Percentiles rank a stretch among this genome's conserved stretches.
Evolutionary conservation across 2,888 invertebrate species (phyloP).

Genomic region (Eristalis arbustorum): DNA sequence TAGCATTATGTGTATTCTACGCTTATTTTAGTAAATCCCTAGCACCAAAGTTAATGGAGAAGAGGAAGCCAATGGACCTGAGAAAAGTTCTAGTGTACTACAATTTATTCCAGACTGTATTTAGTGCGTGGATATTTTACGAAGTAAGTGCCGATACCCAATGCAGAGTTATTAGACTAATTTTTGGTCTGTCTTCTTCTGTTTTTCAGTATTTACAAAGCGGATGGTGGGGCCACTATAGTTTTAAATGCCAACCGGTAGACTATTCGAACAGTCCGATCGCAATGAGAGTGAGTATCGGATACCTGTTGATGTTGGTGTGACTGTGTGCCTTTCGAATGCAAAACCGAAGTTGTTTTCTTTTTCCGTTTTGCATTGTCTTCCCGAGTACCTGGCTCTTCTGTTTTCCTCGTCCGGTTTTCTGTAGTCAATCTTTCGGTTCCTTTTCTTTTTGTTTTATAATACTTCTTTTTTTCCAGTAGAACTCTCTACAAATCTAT

Average conservation of each 20-base stretch:
- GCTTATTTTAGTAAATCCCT: constrained; percentile 90
- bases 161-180: not conserved
- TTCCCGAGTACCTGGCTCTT: not conserved
- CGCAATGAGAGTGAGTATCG: constrained; percentile 85
- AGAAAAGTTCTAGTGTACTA: constrained; percentile 90
- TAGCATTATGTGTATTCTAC: constrained; percentile 90
- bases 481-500: constrained; percentile 14
- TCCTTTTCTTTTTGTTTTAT: constrained; percentile 1
- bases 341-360: constrained; percentile 14
- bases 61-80: constrained; percentile 92
- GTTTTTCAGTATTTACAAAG: constrained; percentile 82
- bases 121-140: constrained; percentile 95
- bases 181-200: not conserved
- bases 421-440: not conserved
- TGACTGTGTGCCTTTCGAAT: not conserved
- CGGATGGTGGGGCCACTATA: constrained; percentile 91
- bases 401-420: not conserved
- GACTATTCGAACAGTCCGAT: constrained; percentile 88
- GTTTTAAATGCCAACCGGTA: constrained; percentile 92
- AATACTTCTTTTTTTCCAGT: not conserved
- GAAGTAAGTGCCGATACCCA: constrained; percentile 84
- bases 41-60: constrained; percentile 93
- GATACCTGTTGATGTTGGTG: not conserved
- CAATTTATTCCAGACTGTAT: constrained; percentile 93
- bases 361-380: constrained; percentile 19